Evolutionary conservation across 1,140 invertebrate genomes (phyloP), one percentile per base, ranked within the genome.

Genomic region (Temnothorax longispinosus): DNA sequence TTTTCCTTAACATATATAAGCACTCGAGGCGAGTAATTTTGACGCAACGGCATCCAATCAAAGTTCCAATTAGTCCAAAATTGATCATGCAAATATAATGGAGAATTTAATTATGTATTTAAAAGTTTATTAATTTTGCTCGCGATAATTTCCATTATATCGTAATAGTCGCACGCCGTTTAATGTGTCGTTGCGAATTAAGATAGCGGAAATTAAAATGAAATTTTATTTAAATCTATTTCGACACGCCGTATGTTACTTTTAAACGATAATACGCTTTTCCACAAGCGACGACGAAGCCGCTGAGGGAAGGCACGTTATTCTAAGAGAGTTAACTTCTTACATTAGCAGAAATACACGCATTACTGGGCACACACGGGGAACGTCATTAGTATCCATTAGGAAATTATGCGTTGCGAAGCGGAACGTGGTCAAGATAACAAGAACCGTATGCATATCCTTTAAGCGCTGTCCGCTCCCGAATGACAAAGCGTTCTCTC

Each of bases 361-460:
- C 67, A 84, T 84, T 84, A 75, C 78, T 44, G 50, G 27, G 64
- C 50, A 71, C 50, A 58, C 65, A 71, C 21, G 15, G 38, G 64
- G 7, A 81, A 81, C 10, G 54, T 56, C 78, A 81, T 81, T 71
- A 81, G 54, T 71, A 81, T 81, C 78, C 65, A 81, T 81, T 81
- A 81, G 47, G 50, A 81, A 81, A 71, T 81, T 81, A 80, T 54
- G 77, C 62, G 62, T 81, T 81, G 64, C 78, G 64, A 71, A 15
- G 64, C 52, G 52, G 64, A 71, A 69, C 21, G 65, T 81, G 78
- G 52, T 81, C 78, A 81, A 56, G 78, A 58, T 81, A 81, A 80
- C 77, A 67, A 71, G 78, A 71, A 81, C 65, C 64, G 64, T 81
- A 81, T 81, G 64, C 64, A 80, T 80, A 80, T 80, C 77, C 77